Percentiles rank a stretch among this genome's conserved stretches.
Conservation (phyloP, 2,888 invertebrate species). For the Strigamia crassipes region DNA sequence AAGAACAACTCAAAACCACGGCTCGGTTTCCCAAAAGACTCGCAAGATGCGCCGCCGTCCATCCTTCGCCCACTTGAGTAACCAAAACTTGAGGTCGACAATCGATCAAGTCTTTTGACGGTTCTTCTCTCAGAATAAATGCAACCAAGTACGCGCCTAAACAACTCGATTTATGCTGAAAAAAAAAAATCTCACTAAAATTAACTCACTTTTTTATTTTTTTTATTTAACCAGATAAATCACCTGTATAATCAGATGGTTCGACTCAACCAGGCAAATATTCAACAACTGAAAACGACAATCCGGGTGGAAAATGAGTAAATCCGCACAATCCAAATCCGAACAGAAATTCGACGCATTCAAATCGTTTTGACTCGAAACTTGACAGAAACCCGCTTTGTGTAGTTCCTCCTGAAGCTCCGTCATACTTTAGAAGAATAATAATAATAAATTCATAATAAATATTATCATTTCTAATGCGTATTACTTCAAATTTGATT, state of each 20-base stretch:
- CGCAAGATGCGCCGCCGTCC: constrained; percentile 36
- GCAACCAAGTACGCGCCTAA: constrained; percentile 12
- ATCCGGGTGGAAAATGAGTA: constrained; percentile 39
- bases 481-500: not conserved
- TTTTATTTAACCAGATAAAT: not conserved
- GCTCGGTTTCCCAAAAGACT: constrained; percentile 3
- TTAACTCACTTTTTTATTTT: not conserved
- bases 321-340: constrained; percentile 34
- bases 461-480: not conserved
- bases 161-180: constrained; percentile 31
- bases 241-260: constrained; percentile 41
- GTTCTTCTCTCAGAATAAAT: not conserved
- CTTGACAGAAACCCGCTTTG: not conserved
- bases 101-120: not conserved
- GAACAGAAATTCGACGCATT: not conserved
- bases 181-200: not conserved
- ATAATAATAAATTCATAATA: no score
- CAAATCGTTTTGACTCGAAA: not conserved
- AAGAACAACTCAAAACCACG: not conserved
- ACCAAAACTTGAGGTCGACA: not conserved
- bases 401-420: not conserved
- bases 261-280: not conserved
- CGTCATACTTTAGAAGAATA: not conserved
- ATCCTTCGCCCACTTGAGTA: not conserved
- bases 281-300: constrained; percentile 7